phyloP scores from a whole-genome alignment of 2,888 invertebrate genomes.

The Tromatobia lineatoria region DNA sequence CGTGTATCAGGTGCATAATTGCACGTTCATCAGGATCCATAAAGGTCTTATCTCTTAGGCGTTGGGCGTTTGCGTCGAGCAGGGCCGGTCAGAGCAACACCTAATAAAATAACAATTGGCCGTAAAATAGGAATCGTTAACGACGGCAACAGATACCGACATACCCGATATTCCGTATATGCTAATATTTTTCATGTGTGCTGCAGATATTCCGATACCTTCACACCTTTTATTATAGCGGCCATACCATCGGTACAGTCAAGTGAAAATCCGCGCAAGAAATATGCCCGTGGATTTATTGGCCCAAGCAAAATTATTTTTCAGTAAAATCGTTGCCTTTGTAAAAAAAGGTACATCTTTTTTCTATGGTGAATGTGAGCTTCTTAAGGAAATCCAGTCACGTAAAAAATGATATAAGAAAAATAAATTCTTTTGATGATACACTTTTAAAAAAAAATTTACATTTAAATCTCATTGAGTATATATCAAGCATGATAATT shows the following conservation, averaged over 20 bases:
- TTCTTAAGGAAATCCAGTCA: too few species aligned
- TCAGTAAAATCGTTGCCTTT: too few species aligned
- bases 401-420: too few species aligned
- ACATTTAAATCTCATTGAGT: too few species aligned
- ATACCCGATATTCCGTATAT: not conserved
- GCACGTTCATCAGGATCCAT: conserved; percentile 71
- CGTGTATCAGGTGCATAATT: conserved; percentile 70
- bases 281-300: too few species aligned
- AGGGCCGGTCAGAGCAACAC: conserved; percentile 62
- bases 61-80: conserved; percentile 39
- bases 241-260: not conserved
- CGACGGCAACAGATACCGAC: conserved; percentile 25
- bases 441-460: too few species aligned
- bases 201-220: conserved; percentile 31
- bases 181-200: conserved; percentile 12
- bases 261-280: too few species aligned
- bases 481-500: too few species aligned
- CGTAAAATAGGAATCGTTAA: conserved; percentile 69
- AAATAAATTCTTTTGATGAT: too few species aligned
- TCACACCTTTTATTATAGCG: conserved; percentile 24
- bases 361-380: too few species aligned
- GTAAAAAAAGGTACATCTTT: too few species aligned
- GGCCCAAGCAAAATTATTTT: too few species aligned
- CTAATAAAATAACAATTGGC: conserved; percentile 69
- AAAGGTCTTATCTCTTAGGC: conserved; percentile 69